A percentile compares a stretch with the other conserved stretches of the same genome.
These are phyloP conservation scores for Heteractis magnifica DNA, from an alignment of 92 coral and sea anemone species.

Conservation along the genomic window DNA sequence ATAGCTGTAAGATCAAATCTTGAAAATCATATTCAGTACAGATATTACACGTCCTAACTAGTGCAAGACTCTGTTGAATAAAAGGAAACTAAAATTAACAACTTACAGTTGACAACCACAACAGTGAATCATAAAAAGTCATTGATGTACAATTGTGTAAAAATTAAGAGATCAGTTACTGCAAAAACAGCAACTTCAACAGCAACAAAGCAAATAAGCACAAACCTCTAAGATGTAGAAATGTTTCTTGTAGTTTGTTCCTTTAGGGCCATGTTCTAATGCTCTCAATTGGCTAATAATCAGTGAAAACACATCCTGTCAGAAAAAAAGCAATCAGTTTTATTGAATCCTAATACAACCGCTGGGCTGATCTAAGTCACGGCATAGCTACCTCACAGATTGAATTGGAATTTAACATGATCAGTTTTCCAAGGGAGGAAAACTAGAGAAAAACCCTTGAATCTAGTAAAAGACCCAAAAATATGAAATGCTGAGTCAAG, in stretches of 20 bases:
- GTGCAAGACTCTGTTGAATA: slow-evolving; percentile 66
- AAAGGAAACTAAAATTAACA: not conserved
- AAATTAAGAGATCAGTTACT: not conserved
- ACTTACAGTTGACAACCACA: not conserved
- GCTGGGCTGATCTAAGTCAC: no score
- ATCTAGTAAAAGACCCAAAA: no score
- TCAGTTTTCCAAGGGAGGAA: no score
- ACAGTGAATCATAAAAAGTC: not conserved
- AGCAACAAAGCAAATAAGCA: not conserved
- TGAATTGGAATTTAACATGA: no score
- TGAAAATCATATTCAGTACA: slow-evolving; percentile 82
- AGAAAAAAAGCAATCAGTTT: not conserved
- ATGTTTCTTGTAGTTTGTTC: slow-evolving; percentile 62
- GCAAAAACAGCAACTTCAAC: not conserved
- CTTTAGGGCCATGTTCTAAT: slow-evolving; percentile 71
- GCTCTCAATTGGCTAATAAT: slow-evolving; percentile 78
- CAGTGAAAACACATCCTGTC: slow-evolving; percentile 67
- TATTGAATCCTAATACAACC: no score
- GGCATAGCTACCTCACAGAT: no score
- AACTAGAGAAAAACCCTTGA: no score
- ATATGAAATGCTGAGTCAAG: no score
- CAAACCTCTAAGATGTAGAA: slow-evolving; percentile 85
- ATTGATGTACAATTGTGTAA: not conserved
- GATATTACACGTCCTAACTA: slow-evolving; percentile 81
- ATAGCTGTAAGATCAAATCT: slow-evolving; percentile 79